Evolutionary conservation across 2,888 invertebrate genomes (phyloP), one percentile per base, ranked within the genome.

Genomic region (Taphrorychus bicolor): DNA sequence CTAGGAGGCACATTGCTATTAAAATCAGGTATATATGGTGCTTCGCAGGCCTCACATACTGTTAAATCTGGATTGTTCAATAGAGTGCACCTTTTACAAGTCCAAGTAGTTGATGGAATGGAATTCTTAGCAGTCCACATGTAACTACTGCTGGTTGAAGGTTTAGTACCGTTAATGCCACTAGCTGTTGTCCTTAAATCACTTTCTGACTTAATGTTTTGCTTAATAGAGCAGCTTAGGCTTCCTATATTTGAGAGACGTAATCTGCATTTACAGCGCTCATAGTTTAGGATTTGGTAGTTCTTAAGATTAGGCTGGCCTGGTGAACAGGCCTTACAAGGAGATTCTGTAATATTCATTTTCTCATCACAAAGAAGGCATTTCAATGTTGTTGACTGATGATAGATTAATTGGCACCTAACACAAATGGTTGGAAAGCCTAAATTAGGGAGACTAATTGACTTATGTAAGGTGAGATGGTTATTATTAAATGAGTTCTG

Each of bases 11-110:
- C 74, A 74, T 82, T 82, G 70, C 81, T 81, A 72, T 82, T 82
- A 57, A 79, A 75, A 78, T 83, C 82, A 16, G 81, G 78, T 45
- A 76, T 74, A 69, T 78, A 81, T 0, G 92, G 92, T 0, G 91
- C 87, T 74, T 91, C 86, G 76, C 93, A 93, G 0, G 91, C 90
- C 75, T 90, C 90, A 80, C 93, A 93, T 68, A 89, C 85, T 4
- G 87, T 86, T 69, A 87, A 84, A 22, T 87, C 85, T 0, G 86
- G 86, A 58, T 87, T 85, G 82, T 93, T 93, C 73, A 91, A 87
- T 32, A 93, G 82, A 0, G 93, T 93, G 78, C 93, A 93, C 75
- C 90, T 87, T 73, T 86, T 86, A 77, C 91, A 91, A 11, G 89
- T 87, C 91, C 91, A 91, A 23, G 85, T 86, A 66, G 71, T 64